Base-by-base conservation (phyloP, 2,888 invertebrate species). In the Drosophila robusta region DNA sequence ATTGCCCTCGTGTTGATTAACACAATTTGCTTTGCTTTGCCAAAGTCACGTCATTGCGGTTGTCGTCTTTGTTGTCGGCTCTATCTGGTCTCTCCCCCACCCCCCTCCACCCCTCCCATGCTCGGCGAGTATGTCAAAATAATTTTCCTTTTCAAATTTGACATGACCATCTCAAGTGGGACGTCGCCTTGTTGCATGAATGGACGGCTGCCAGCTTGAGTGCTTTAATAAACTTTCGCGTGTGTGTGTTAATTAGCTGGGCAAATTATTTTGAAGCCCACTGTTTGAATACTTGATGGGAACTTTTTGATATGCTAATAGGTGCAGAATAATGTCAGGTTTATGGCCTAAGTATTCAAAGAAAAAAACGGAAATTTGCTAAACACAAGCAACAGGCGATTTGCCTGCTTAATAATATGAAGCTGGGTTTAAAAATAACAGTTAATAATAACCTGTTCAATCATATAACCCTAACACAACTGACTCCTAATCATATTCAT, bases 1-100 rank as follows among this genome's bases (percentile, higher is more conserved):
- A 47, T 63, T 73, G 62, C 67, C 63, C 66, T 74, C 66, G 77
- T 63, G 77, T 79, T 79, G 74, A 79, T 79, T 79, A 79, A 79
- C 70, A 73, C 74, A 79, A 79, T 77, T 77, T 70, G 77, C 58
- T 67, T 73, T 50, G 74, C 75, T 70, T 74, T 55, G 70, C 64
- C 56, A 71, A 76, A 73, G 75, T 76, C 74, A 74, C 77, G 74
- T 77, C 56, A 62, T 11, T 64, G 64, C 52, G 60, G 46, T 45
- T 66, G 24, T 41, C 26, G 18, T 42, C 38, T 41, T 56, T 45
- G 46, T 66, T 32, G 38, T 54, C 26, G 45, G 9, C 44, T 50
- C 12, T 45, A 12, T 22, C 50, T 24, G 24, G 32, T 16, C 12
- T 12, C 16, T 0, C 16, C 0, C 4, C 4, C 4, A 6, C 9